Evolutionary conservation across 2,797 vertebrate genomes (phyloP), one percentile per base, ranked within the genome.

Genomic region (Manis javanica): DNA sequence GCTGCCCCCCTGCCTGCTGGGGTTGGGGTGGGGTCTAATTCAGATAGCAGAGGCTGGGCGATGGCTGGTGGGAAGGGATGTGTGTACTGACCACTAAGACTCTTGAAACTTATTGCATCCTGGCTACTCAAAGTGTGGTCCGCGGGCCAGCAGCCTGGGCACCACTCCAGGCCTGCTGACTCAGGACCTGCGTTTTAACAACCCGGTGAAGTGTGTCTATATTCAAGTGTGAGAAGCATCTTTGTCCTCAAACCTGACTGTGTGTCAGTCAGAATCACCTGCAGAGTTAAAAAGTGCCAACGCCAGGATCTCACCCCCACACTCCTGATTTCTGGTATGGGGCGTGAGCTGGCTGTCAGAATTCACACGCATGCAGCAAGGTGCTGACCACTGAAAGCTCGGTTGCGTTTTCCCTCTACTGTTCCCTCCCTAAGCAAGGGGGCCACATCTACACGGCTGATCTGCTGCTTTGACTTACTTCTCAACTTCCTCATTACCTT

Each of bases 81-180:
- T 10, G 12, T 0, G n/a, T 23, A 19, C 5, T 11, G 8, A 49
- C 49, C 5, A 5, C 49, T 11, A 66, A 1, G 7, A 15, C 68
- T 26, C 37, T 23, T 61, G 34, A 66, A 51, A 55, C 14, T 10
- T 31, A 42, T 0, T 2, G 15, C 21, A 18, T n/a, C 57, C 51
- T 66, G 5, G 29, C 31, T 57, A 23, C 71, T 34, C 57, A 16
- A 26, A 66, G 49, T 12, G 34, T 10, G 31, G 71, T 24, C 53
- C 0, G 0, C 21, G 57, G 75, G 63, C 19, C 5, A 14, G 51
- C n/a, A 39, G 34, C 29, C 0, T 1, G 6, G 69, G 75, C 2
- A 4, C 10, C 39, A 3, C 13, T 34, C 59, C 10, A 55, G 61
- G 18, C 34, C 39, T 31, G 42, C 29, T 21, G 10, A 34, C 9